Evolutionary conservation across 2,888 invertebrate genomes (phyloP), one percentile per base, ranked within the genome.

Genomic region (Troides oblongomaculatus): DNA sequence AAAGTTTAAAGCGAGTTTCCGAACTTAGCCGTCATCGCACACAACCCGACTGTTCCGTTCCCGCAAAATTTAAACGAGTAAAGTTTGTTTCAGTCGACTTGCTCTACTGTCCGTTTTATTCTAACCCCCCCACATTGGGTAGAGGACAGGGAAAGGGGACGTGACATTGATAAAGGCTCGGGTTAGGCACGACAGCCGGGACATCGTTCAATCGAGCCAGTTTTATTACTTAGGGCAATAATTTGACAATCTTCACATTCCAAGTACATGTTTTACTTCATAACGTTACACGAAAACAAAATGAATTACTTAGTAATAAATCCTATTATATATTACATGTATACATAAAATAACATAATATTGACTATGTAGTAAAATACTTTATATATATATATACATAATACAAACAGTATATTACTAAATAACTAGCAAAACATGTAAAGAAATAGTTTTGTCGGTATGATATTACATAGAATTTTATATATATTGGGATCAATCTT

Each of bases 1-100:
- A 79, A 89, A 89, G 83, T 87, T 87, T 74, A 77, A 78, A 75
- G 74, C 69, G 78, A 80, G 79, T 84, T 83, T 83, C 83, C 81
- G 81, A 88, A 87, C 83, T 88, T 85, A 74, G 78, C 80, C 83
- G 84, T 81, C 83, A 80, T 81, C 83, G 84, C 86, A 88, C 87
- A 87, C 85, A 86, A 84, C 81, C 79, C 76, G 80, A 86, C 83
- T 79, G 85, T 70, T 86, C 84, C 78, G 82, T 83, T 84, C 73
- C 88, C 87, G 87, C 90, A 89, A 89, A 90, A 88, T 91, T 92
- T 91, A 91, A 93, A 92, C 90, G 93, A 92, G 92, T 87, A 91
- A 93, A 92, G 89, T 92, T 92, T 86, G 87, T 86, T 86, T 87
- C 84, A 84, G 88, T 87, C 85, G 83, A 87, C 84, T 88, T 84